Base-by-base conservation (phyloP, 2,113 vertebrate genomes). In the Rutilus rutilus region DNA sequence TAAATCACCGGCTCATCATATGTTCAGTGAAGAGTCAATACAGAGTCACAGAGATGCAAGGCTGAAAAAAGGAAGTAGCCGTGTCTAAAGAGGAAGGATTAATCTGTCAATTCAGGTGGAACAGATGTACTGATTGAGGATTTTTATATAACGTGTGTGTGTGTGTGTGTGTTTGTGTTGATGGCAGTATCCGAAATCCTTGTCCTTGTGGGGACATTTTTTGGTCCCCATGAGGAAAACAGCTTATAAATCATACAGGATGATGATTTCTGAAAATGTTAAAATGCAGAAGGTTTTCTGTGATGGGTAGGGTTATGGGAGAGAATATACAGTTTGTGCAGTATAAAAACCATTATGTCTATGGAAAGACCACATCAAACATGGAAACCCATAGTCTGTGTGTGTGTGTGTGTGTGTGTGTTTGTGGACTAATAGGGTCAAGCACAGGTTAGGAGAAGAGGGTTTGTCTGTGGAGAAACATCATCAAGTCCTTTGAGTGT, bases 21-120 rank as follows among this genome's bases (percentile, higher is more conserved):
- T 76, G 82, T 65, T 88, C 81, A 84, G 78, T 86, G n/a, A 57
- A 74, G 62, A 83, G 75, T 67, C 85, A 60, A 75, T 86, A 86
- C 75, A 79, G 80, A 84, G 57, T 67, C 69, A 25, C 64, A 67
- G 42, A 86, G 47, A 73, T 21, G 36, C 62, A 84, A 4, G 19
- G 54, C 69, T 74, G 30, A 75, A 79, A 75, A 74, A 60, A 79
- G 83, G 67, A 86, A 86, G 64, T 62, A 59, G 62, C 36, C 59
- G 73, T 59, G 17, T 73, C 23, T 71, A 85, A 33, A 52, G 84
- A 52, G 78, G 25, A 30, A 85, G 84, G 79, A 89, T 89, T 79
- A 89, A 89, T 85, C 54, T 14, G 78, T 62, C 78, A 82, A 80
- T 85, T 7, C 67, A 87, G 50, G 25, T 87, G 87, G 82, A 86